phyloP scores from a whole-genome alignment of 1,140 invertebrate species.

The Zaprionus africanus region DNA sequence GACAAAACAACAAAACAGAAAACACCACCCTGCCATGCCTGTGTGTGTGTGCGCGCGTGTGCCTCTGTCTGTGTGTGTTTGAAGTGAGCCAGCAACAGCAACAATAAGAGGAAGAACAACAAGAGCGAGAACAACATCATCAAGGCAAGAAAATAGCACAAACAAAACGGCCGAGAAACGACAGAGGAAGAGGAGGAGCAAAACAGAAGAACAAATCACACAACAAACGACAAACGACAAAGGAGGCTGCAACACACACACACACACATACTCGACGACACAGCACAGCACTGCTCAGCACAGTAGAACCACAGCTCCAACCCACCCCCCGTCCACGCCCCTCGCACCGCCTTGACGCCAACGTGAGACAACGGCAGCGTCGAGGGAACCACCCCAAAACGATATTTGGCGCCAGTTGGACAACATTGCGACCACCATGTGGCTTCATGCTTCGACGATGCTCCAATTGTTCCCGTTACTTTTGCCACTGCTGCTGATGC shows the following conservation, averaged over 20 bases:
- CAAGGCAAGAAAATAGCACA: conserved; percentile 59
- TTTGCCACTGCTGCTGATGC: conserved; percentile 32
- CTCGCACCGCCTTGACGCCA: background rate
- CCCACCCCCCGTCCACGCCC: background rate
- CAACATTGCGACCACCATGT: conserved; percentile 56
- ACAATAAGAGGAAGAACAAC: background rate
- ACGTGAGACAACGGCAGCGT: conserved; percentile 1
- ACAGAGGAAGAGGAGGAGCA: conserved; percentile 48
- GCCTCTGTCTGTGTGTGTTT: conserved; percentile 31
- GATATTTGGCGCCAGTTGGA: conserved; percentile 70
- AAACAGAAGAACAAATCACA: conserved; percentile 64
- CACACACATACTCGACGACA: conserved; percentile 18
- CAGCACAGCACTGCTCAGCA: conserved; percentile 8
- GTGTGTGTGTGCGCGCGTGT: conserved; percentile 16
- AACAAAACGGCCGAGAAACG: conserved; percentile 41
- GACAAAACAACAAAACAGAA: conserved; percentile 62
- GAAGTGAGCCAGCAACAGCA: conserved; percentile 17
- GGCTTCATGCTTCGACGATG: conserved; percentile 43
- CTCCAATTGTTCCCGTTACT: conserved; percentile 37
- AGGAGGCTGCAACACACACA: conserved; percentile 46
- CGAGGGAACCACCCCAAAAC: conserved; percentile 36
- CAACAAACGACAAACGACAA: conserved; percentile 36
- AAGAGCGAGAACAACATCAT: conserved; percentile 14
- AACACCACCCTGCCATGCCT: conserved; percentile 40
- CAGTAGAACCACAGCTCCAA: conserved; percentile 8